A percentile compares a stretch with the other conserved stretches of the same genome.
These are phyloP conservation scores for Cyanoramphus novaezelandiae DNA, from an alignment of 2,113 vertebrate genomes.

Conservation along the genomic window DNA sequence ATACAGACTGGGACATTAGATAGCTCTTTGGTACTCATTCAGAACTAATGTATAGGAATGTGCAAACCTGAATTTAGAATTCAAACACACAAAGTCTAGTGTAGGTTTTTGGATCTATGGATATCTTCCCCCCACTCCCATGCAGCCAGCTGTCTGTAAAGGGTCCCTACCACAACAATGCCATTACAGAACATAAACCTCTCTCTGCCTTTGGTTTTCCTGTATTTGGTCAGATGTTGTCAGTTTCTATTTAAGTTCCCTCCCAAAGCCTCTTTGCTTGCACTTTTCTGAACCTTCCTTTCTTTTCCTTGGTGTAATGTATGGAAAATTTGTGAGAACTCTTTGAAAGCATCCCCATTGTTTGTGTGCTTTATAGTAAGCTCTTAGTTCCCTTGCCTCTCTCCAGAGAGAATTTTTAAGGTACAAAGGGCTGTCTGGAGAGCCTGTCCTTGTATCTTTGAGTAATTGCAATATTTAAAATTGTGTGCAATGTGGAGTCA, in stretches of 20 bases:
- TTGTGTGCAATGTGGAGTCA: neutral
- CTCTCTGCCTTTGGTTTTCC: neutral
- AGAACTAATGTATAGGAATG: neutral
- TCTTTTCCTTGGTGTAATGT: neutral
- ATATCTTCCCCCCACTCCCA: neutral
- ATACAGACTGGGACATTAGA: neutral
- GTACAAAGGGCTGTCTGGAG: neutral
- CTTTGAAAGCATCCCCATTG: neutral
- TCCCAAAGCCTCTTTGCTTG: neutral
- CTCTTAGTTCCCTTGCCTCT: neutral
- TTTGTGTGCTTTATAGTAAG: neutral
- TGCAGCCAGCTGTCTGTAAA: rapidly evolving
- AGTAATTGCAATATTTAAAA: conserved; percentile 33
- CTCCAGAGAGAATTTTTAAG: neutral
- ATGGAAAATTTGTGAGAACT: neutral
- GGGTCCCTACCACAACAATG: neutral
- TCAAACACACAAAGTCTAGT: neutral
- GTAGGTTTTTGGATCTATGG: neutral
- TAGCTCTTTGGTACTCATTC: neutral
- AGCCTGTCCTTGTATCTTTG: conserved; percentile 4
- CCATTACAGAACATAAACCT: neutral
- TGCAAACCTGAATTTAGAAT: neutral
- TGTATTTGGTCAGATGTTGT: neutral
- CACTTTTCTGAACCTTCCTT: neutral
- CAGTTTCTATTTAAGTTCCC: neutral